Base-by-base conservation (phyloP, 2,888 invertebrate genomes). In the Sturmia bella region DNA sequence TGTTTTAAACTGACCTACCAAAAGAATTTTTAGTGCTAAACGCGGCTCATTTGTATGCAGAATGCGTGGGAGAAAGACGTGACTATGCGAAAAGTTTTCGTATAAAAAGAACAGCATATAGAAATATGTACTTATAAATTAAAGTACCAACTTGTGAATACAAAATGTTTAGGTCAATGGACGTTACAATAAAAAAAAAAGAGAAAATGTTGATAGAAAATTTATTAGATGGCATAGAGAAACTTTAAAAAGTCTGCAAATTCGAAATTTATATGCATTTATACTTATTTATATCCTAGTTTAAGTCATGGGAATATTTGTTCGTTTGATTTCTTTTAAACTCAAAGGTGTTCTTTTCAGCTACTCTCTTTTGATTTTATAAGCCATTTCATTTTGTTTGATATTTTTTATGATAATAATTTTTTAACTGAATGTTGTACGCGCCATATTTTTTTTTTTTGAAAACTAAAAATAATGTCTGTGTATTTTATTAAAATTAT, bases 1-100 rank as follows among this genome's bases (percentile, higher is more conserved):
- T 57, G 45, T 66, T 66, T 57, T 39, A 64, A 82, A 82, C 82
- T 82, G 82, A 82, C 82, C 82, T 82, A 82, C 82, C 82, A 82
- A 82, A 78, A 82, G 74, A 79, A 73, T 79, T 78, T 43, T 57
- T 68, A 70, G 13, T 57, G 45, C 59, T 59, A 59, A 75, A 19
- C 52, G 64, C 52, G 54, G n/a, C 73, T 68, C 68, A 73, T 81
- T 81, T 61, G 54, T 77, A 74, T 74, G 63, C 78, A 39, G 54
- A 50, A 48, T 54, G 78, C 54, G 59, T 75, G 45, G 37, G n/a
- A 17, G 21, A 12, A 19, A 43, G 70, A 82, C 78, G 74, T 78
- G 82, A 82, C 78, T 74, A 70, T 57, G 69, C 82, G 66, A 66
- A 66, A 45, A 32, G 48, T 48, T 48, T 39, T 13, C 56, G 27